These are phyloP conservation scores for Capitella teleta DNA, from an alignment of 1,140 invertebrate species.

Conservation along the genomic window DNA sequence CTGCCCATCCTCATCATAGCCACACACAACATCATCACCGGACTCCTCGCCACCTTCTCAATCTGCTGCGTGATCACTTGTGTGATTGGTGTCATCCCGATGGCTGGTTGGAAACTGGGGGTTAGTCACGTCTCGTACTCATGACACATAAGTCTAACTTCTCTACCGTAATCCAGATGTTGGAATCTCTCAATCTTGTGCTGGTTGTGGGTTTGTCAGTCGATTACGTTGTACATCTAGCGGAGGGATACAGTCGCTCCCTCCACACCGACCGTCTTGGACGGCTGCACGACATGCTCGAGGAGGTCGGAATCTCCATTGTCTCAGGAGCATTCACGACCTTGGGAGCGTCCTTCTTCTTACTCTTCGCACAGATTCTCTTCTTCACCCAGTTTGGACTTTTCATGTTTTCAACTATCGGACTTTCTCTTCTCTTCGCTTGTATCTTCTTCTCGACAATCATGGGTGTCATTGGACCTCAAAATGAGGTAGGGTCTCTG, in stretches of 20 bases:
- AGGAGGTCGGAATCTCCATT: slow-evolving; percentile 17
- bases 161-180: slow-evolving; percentile 15
- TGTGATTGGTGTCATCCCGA: background rate
- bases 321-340: slow-evolving; percentile 7
- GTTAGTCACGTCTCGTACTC: background rate
- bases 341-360: slow-evolving; percentile 7
- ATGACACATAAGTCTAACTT: background rate
- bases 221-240: slow-evolving; percentile 32
- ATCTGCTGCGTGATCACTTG: slow-evolving; percentile 11
- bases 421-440: slow-evolving; percentile 4
- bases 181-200: slow-evolving; percentile 29
- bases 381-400: slow-evolving; percentile 9
- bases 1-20: slow-evolving; percentile 22
- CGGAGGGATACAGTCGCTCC: slow-evolving; percentile 24
- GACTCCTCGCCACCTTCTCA: slow-evolving; percentile 21
- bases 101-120: slow-evolving; percentile 8
- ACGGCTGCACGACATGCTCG: slow-evolving; percentile 20
- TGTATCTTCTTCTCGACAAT: slow-evolving; percentile 13
- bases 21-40: slow-evolving; percentile 24
- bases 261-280: slow-evolving; percentile 13
- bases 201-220: slow-evolving; percentile 29
- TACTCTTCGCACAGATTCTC: slow-evolving; percentile 6
- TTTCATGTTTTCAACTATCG: slow-evolving; percentile 7
- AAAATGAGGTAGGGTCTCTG: slow-evolving; percentile 13
- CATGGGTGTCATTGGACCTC: slow-evolving; percentile 23